Evolutionary conservation across 2,113 vertebrate species (phyloP).

Genomic region (Rallus limicola): DNA sequence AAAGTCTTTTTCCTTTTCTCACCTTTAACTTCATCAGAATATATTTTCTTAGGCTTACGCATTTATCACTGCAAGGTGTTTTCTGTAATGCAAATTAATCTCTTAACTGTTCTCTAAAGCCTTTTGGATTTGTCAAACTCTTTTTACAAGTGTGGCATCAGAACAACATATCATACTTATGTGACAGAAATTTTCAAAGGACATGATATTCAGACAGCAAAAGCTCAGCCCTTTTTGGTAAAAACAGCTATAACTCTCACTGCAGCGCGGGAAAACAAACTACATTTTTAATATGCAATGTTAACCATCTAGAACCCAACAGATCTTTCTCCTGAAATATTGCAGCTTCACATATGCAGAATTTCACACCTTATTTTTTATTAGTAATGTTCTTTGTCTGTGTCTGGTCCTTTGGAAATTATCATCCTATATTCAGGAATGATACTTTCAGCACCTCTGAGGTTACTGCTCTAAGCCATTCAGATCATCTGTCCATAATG

Average conservation of each 20-base stretch:
- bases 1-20: not conserved
- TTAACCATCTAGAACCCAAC: not conserved
- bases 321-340: not conserved
- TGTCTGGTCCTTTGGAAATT: not conserved
- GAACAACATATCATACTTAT: not conserved
- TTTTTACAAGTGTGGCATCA: not conserved
- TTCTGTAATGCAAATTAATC: slow-evolving; percentile 13
- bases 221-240: not conserved
- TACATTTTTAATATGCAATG: not conserved
- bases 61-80: not conserved
- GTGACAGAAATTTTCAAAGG: not conserved
- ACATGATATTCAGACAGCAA: not conserved
- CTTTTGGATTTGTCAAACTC: not conserved
- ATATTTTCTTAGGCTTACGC: not conserved
- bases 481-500: not conserved
- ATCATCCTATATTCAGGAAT: not conserved
- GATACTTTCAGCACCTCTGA: not conserved
- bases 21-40: not conserved
- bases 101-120: not conserved
- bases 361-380: not conserved
- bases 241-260: not conserved
- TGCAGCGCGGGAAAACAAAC: not conserved
- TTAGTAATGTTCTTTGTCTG: not conserved
- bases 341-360: not conserved
- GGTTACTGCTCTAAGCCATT: not conserved